Evolutionary conservation across 2,888 invertebrate species (phyloP).

Genomic region (Altica lythri): DNA sequence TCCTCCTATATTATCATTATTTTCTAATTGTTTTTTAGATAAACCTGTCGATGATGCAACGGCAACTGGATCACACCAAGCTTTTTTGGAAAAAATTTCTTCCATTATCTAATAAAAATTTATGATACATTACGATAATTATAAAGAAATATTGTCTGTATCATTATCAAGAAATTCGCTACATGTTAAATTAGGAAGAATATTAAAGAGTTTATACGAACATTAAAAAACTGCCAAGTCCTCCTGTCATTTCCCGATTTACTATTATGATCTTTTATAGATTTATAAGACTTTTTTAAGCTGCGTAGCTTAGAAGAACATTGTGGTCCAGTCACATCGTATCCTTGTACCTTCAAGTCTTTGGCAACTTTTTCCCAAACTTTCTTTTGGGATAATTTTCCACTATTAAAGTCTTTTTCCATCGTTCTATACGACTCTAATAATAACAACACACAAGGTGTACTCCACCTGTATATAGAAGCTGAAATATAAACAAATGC

Average conservation of each 20-base stretch:
- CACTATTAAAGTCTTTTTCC: constrained; percentile 6
- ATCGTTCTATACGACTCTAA: constrained; percentile 12
- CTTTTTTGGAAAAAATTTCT: constrained; percentile 16
- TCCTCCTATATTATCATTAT: too few relatives aligned
- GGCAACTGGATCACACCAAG: constrained; percentile 21
- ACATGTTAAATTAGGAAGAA: constrained; percentile 3
- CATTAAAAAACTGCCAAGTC: constrained; percentile 20
- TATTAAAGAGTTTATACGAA: constrained; percentile 7
- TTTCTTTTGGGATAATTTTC: constrained; percentile 12
- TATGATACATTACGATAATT: constrained; percentile 9
- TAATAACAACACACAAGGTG: neutral
- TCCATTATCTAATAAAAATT: constrained; percentile 19
- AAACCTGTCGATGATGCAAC: constrained; percentile 19
- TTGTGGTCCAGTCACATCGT: constrained; percentile 16
- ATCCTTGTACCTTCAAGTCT: constrained; percentile 1
- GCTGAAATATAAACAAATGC: neutral
- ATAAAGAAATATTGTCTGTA: constrained; percentile 2
- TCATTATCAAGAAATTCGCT: constrained; percentile 1
- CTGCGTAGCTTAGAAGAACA: constrained; percentile 17
- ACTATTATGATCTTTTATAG: constrained; percentile 14
- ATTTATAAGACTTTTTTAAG: constrained; percentile 15
- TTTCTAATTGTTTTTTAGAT: too few relatives aligned
- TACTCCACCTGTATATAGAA: neutral
- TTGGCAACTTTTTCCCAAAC: constrained; percentile 8
- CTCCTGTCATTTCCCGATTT: constrained; percentile 17